Conservation (phyloP, 2,113 vertebrate species). For the Cettia cetti region DNA sequence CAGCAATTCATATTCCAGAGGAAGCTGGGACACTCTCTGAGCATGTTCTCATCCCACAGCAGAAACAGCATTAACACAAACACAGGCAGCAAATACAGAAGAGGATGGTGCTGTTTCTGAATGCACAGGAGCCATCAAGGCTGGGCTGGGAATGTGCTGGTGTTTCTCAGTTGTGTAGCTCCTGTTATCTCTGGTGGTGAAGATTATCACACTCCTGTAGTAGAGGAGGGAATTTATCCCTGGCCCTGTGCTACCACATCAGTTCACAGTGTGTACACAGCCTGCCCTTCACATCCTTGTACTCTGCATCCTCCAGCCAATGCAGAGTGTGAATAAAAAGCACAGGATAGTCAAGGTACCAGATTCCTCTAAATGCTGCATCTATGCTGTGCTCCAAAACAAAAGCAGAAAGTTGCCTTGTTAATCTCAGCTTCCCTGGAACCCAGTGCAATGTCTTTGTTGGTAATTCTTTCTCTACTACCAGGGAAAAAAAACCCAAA, state of each 20-base stretch:
- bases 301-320: neutral
- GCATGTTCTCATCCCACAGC: neutral
- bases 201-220: neutral
- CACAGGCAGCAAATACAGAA: neutral
- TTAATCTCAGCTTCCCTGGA: neutral
- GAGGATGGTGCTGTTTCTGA: neutral
- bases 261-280: neutral
- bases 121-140: neutral
- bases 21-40: neutral
- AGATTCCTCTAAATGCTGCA: neutral
- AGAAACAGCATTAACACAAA: neutral
- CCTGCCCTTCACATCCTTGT: neutral
- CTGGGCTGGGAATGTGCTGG: neutral
- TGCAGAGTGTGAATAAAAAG: neutral
- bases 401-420: neutral
- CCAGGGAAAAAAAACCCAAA: neutral
- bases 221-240: neutral
- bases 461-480: neutral
- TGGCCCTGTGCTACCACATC: neutral
- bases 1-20: neutral
- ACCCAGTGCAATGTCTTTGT: neutral
- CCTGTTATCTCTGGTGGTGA: neutral
- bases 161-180: neutral
- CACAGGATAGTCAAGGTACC: neutral
- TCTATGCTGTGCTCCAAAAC: neutral